phyloP scores from a whole-genome alignment of 2,797 vertebrate species.

The Galago senegalensis region DNA sequence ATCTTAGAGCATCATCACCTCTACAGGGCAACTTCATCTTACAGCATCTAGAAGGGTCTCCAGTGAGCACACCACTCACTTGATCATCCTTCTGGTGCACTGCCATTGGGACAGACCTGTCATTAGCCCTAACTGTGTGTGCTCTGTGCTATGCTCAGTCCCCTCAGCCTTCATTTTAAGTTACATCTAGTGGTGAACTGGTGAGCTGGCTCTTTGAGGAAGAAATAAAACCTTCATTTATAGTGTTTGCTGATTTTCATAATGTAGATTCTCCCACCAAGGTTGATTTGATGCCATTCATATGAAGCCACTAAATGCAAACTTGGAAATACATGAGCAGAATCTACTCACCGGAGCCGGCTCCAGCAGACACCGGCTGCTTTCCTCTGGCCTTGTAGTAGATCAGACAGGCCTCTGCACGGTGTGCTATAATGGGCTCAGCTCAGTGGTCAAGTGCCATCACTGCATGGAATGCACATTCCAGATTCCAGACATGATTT shows the following conservation, averaged over 20 bases:
- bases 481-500: neutral
- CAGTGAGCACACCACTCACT: rapidly evolving
- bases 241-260: neutral
- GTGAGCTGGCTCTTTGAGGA: neutral
- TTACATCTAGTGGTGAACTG: neutral
- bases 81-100: neutral
- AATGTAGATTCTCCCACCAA: neutral
- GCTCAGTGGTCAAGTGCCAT: neutral
- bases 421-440: neutral
- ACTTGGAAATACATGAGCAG: neutral
- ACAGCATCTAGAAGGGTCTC: neutral
- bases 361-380: neutral
- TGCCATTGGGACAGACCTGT: neutral
- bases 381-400: neutral
- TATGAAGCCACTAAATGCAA: neutral
- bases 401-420: neutral
- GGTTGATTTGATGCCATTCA: neutral
- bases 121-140: too few relatives aligned
- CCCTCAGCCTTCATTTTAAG: neutral
- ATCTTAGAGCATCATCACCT: too few relatives aligned
- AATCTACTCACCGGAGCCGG: neutral
- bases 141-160: neutral
- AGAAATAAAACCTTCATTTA: neutral
- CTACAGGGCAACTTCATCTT: neutral
- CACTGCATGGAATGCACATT: neutral